Conservation (phyloP, 2,888 invertebrate species). For the Agrochola lota region DNA sequence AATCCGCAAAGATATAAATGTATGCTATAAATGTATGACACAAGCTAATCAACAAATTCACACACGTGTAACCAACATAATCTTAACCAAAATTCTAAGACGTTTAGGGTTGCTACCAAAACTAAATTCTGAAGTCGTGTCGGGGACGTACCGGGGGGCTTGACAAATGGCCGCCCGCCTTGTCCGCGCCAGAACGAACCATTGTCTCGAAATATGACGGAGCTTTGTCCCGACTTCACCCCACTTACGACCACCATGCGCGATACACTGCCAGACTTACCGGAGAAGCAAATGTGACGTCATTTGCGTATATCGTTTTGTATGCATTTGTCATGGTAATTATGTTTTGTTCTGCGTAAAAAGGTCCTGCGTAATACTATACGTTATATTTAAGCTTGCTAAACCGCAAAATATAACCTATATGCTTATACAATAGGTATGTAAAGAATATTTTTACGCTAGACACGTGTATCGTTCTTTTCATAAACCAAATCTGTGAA, state of each 20-base stretch:
- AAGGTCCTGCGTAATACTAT: background rate
- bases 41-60: constrained; percentile 8
- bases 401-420: background rate
- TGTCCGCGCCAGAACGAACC: constrained; percentile 66
- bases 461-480: constrained; percentile 3
- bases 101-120: constrained; percentile 52
- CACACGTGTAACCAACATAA: constrained; percentile 18
- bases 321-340: constrained; percentile 35
- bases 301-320: constrained; percentile 45
- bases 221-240: constrained; percentile 68
- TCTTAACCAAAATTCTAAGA: constrained; percentile 49
- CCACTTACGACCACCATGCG: constrained; percentile 45
- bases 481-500: background rate
- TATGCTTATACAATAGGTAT: background rate
- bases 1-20: background rate
- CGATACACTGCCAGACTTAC: constrained; percentile 50
- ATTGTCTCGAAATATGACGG: constrained; percentile 73
- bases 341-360: background rate
- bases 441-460: background rate
- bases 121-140: constrained; percentile 55
- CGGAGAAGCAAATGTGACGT: constrained; percentile 45
- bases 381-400: background rate
- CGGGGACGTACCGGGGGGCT: constrained; percentile 47
- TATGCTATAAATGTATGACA: background rate
- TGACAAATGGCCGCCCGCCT: constrained; percentile 70